Base-by-base conservation (phyloP, 2,113 vertebrate genomes). In the Archilochus colubris region DNA sequence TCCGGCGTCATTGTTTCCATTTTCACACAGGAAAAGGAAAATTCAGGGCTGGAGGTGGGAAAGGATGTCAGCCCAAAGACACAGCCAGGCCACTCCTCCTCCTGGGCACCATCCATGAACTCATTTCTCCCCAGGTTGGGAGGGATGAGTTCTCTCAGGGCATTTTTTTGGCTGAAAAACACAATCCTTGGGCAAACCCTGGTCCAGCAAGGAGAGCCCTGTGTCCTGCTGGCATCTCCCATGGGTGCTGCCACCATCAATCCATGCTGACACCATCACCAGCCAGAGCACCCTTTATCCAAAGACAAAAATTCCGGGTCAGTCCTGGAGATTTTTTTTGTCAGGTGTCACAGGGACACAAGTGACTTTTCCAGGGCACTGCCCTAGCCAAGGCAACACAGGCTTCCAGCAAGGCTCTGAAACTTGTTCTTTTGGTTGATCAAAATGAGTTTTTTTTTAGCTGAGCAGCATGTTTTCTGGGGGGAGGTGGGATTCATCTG, bases 251-350 rank as follows among this genome's bases (percentile, higher is more conserved):
- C 19, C 22, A 28, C 4, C n/a, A 22, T 20, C 46, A 8, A 30
- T 19, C 50, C 16, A 3, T 0, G 0, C 20, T 2, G 16, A 11
- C 10, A 59, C 28, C 25, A 23, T n/a, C 10, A 15, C 2, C 3
- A 73, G 43, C 40, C 38, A 44, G 38, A 80, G 44, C 50, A 28
- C 12, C 55, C 14, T 74, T 68, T 30, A 48, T 10, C 78, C 30
- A 31, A 4, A 46, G 2, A 23, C 5, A 7, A 61, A 59, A 66
- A 66, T 46, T 40, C 40, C 40, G 10, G 40, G 40, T 40, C 40
- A 40, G 40, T 40, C 40, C 5, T 40, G 40, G 40, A 40, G 40
- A 40, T 40, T 40, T 40, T 11, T 40, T 46, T 70, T 72, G 43
- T 43, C 77, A 14, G 33, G 30, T 85, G 82, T 74, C 78, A 12